Percentiles rank a stretch among this genome's conserved stretches.
These are phyloP conservation scores for Spea bombifrons DNA, from an alignment of 2,113 vertebrate species.

Conservation along the genomic window DNA sequence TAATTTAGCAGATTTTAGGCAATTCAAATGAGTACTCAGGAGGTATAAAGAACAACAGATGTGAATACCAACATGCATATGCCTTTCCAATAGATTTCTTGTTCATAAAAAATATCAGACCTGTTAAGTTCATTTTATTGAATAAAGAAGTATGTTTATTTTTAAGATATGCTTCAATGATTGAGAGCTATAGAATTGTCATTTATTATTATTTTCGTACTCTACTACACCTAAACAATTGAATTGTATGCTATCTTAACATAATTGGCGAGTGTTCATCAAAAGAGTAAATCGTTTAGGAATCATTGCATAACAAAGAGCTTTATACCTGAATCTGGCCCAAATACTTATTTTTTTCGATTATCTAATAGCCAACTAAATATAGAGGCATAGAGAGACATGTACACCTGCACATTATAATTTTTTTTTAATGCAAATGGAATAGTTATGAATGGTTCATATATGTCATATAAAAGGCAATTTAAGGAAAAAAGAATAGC, in stretches of 20 bases:
- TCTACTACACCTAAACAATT: background rate
- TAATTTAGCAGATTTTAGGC: constrained; percentile 62
- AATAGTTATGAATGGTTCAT: no score
- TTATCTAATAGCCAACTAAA: no score
- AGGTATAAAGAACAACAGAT: constrained; percentile 57
- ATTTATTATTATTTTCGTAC: constrained; percentile 4
- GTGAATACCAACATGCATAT: constrained; percentile 44
- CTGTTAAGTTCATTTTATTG: constrained; percentile 71
- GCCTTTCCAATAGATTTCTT: constrained; percentile 50
- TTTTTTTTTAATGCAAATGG: no score
- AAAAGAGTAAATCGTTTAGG: no score
- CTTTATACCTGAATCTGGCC: no score
- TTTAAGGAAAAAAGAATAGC: no score
- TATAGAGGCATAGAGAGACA: no score
- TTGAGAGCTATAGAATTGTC: constrained; percentile 61
- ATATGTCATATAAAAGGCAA: no score
- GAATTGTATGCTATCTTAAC: background rate
- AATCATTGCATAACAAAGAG: no score
- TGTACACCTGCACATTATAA: no score
- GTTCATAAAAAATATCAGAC: constrained; percentile 70
- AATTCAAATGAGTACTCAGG: constrained; percentile 73
- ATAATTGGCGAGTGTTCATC: background rate
- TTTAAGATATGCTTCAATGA: constrained; percentile 69
- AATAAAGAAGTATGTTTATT: constrained; percentile 72
- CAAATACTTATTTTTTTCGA: no score